Conservation (phyloP, 2,888 invertebrate genomes). For the Homarus gammarus region DNA sequence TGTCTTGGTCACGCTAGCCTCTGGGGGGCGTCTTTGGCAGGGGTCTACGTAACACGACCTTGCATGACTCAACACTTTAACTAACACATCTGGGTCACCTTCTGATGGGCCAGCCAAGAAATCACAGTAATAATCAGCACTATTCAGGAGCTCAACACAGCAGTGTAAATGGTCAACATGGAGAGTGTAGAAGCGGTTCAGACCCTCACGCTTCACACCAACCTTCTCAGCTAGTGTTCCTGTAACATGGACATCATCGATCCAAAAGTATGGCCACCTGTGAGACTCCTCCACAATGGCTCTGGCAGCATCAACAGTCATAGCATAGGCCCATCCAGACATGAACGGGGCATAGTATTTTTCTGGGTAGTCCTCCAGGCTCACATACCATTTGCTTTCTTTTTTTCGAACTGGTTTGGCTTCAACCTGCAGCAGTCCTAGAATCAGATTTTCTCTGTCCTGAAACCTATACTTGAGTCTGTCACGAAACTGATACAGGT, state of each 20-base stretch:
- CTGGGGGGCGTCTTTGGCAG: constrained; percentile 81
- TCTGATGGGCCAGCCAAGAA: constrained; percentile 88
- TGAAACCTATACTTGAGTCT: constrained; percentile 76
- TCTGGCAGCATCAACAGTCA: constrained; percentile 84
- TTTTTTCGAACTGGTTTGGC: constrained; percentile 81
- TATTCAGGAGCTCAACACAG: constrained; percentile 82
- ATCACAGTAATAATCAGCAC: constrained; percentile 87
- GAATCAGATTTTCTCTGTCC: constrained; percentile 53
- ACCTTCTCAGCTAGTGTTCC: constrained; percentile 86
- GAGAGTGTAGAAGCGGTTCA: constrained; percentile 83
- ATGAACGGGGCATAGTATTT: constrained; percentile 86
- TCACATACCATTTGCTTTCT: constrained; percentile 90
- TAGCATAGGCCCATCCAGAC: constrained; percentile 91
- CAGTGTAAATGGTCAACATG: constrained; percentile 87
- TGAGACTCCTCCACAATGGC: constrained; percentile 81
- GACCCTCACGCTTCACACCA: constrained; percentile 81
- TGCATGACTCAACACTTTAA: constrained; percentile 84
- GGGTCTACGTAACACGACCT: constrained; percentile 82
- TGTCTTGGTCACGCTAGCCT: constrained; percentile 82
- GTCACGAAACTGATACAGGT: constrained; percentile 83
- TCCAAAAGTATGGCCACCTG: constrained; percentile 89
- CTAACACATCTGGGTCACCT: constrained; percentile 85
- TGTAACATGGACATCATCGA: constrained; percentile 92
- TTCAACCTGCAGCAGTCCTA: constrained; percentile 74
- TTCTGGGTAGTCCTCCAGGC: constrained; percentile 83